Conservation (phyloP, 2,888 invertebrate species). For the Oxyteleia sp. region DNA sequence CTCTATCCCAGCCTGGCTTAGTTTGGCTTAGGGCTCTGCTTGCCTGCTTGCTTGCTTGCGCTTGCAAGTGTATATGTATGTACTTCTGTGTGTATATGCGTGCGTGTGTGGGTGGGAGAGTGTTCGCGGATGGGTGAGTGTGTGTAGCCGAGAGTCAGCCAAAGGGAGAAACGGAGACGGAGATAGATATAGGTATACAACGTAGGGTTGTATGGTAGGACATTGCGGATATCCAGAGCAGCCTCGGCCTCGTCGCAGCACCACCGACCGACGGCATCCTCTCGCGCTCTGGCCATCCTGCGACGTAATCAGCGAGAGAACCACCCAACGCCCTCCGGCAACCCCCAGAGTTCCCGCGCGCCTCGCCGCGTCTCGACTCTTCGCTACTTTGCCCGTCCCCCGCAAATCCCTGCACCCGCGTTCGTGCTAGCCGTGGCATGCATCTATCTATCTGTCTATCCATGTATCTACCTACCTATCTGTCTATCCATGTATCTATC, state of each 20-base stretch:
- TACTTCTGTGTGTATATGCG: no score
- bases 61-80: no score
- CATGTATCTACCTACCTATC: no score
- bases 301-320: constrained; percentile 88
- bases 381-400: constrained; percentile 47
- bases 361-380: constrained; percentile 58
- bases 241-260: constrained; percentile 80
- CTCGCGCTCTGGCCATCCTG: constrained; percentile 86
- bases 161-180: no score
- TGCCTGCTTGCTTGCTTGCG: no score
- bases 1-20: no score
- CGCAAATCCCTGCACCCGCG: constrained; percentile 27
- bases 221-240: constrained; percentile 86
- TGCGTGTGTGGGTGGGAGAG: no score
- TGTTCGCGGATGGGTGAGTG: no score
- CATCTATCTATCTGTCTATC: constrained; percentile 64
- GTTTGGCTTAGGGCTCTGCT: no score
- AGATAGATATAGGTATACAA: no score
- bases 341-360: constrained; percentile 69
- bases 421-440: constrained; percentile 46
- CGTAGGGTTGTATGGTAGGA: no score
- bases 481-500: constrained; percentile 38
- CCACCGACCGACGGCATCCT: constrained; percentile 80
- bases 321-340: constrained; percentile 81
- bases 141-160: no score